Percentiles rank a stretch among this genome's conserved stretches.
Evolutionary conservation across 1,140 invertebrate genomes (phyloP).

Genomic region (Chironomus tepperi): DNA sequence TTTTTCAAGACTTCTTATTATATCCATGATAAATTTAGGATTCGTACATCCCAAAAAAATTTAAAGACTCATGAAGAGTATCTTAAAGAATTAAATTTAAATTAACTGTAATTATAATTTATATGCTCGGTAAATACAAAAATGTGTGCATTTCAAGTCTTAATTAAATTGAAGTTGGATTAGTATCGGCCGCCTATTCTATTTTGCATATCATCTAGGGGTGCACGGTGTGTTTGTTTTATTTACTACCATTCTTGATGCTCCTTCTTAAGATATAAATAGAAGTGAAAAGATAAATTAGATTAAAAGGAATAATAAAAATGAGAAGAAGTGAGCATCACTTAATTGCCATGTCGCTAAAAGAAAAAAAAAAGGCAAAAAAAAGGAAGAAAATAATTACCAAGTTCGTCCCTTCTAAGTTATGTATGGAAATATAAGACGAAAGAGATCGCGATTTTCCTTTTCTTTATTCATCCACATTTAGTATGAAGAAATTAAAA

Average conservation of each 20-base stretch:
- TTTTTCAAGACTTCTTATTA: neutral
- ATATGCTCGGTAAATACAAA: neutral
- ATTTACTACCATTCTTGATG: too few relatives aligned
- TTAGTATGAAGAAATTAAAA: too few relatives aligned
- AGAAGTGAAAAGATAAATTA: too few relatives aligned
- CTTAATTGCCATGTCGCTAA: constrained; percentile 18
- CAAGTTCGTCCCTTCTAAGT: neutral
- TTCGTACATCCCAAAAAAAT: too few relatives aligned
- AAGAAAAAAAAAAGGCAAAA: neutral
- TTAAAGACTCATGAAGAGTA: too few relatives aligned
- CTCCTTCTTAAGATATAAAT: too few relatives aligned
- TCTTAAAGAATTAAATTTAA: neutral
- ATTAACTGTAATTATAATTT: constrained; percentile 4
- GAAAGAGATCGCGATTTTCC: too few relatives aligned
- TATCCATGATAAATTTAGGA: too few relatives aligned
- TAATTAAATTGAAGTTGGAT: constrained; percentile 14
- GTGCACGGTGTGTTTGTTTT: neutral
- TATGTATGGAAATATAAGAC: neutral
- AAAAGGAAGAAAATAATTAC: constrained; percentile 14
- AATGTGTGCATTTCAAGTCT: neutral
- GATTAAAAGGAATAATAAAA: neutral
- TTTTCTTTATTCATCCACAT: too few relatives aligned
- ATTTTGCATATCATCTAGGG: neutral
- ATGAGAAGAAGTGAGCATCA: neutral
- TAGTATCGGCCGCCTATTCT: too few relatives aligned